Base-by-base conservation (phyloP, 2,888 invertebrate species). In the Operophtera brumata region DNA sequence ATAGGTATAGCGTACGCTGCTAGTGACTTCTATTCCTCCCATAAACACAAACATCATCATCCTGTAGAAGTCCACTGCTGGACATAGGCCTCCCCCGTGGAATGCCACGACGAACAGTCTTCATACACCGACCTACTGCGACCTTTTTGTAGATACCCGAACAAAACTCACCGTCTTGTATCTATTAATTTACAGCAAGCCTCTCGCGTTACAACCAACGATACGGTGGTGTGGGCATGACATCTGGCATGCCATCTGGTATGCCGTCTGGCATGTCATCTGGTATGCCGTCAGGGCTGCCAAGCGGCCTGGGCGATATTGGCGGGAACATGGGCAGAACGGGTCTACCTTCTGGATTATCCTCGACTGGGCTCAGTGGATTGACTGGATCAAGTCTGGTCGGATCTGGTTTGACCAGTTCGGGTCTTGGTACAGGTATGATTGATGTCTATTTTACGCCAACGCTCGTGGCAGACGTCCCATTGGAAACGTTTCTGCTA, bases 171-270 rank as follows among this genome's bases (percentile, higher is more conserved):
- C 2, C 4, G 2, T 20, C 20, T 20, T n/a, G n/a, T 48, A 46
- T 30, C 6, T 30, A 30, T 40, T 40, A 26, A 37, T 9, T 47
- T 62, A 10, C 75, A 87, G 91, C 91, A 59, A 93, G 91, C 39
- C 71, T 93, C 40, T 91, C 92, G 61, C 89, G 93, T 75, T 93
- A 93, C 66, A 93, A 93, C 67, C 92, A 92, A 62, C 87, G 94
- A 54, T 94, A 93, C 60, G 94, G 81, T 4, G 89, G 84, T 3
- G 87, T 90, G 6, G 79, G 82, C 10, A 79, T 80, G 69, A 64
- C 77, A 2, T 74, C 81, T 26, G 84, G 84, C 25, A 64, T 86
- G 86, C 84, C 10, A 65, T 42, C 47, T 6, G 54, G 54, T 26
- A 42, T 55, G 46, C 37, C 49, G 1, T 35, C 50, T 10, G 47